Base-by-base conservation (phyloP, 1,140 invertebrate genomes). In the Lycorma delicatula region DNA sequence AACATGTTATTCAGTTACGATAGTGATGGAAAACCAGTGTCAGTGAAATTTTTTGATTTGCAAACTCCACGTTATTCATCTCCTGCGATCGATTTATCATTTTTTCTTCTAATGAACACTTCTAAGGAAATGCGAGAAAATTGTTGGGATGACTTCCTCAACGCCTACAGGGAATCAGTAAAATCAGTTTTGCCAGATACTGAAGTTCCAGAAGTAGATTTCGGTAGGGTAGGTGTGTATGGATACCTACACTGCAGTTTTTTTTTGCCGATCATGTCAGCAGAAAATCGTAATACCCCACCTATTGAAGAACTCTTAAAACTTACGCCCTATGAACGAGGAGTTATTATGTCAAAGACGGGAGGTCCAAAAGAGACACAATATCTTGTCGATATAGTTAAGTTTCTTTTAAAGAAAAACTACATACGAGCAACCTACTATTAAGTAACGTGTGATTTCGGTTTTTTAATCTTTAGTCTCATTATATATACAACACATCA, bases 1-100 rank as follows among this genome's bases (percentile, higher is more conserved):
- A 80, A 80, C 56, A 69, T 80, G 18, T 60, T 80, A 38, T 80
- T 75, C 63, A 71, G 70, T 58, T 70, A 73, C 25, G 60, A 71
- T 1, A 13, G 56, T 3, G 44, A 62, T n/a, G 63, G 54, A 0
- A 36, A 60, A 12, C 51, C 69, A 0, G 25, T 66, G 0, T 62
- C 63, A n/a, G 61, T 69, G 0, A 70, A 68, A 49, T 49, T 77
- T 1, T 60, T 77, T 18, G 75, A 78, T 56, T 72, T 75, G 18
- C 73, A 70, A 3, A 44, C 66, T 16, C 46, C 69, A 0, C 56
- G 52, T 20, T 74, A 74, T 49, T 59, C 66, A 0, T 70, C 70
- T 5, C 74, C 73, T 0, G 62, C 66, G 0, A 56, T 72, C 3
- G 76, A 78, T 29, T 29, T 77, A 1, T 67, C 70, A 0, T 70